Evolutionary conservation across 2,113 vertebrate genomes (phyloP).

Genomic region (Tympanuchus pallidicinctus): DNA sequence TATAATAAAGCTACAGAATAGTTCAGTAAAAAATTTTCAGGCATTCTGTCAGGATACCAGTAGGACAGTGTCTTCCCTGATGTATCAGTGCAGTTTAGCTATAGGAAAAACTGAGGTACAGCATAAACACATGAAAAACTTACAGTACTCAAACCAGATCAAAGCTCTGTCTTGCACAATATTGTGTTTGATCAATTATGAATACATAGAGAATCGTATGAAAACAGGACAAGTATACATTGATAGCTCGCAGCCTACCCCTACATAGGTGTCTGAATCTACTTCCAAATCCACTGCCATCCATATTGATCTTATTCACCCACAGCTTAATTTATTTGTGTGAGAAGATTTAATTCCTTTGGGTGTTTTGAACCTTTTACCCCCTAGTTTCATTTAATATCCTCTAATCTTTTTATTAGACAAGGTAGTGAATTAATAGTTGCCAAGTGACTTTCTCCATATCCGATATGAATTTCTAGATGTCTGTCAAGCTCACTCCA

Average conservation of each 20-base stretch:
- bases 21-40: background rate
- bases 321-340: background rate
- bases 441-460: background rate
- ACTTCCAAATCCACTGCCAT: background rate
- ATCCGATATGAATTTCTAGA: background rate
- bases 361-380: background rate
- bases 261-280: background rate
- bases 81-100: conserved; percentile 22
- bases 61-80: background rate
- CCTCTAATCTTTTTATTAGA: background rate
- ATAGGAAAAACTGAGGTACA: conserved; percentile 24
- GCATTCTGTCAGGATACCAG: background rate
- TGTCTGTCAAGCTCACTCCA: background rate
- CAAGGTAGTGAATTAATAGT: background rate
- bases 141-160: conserved; percentile 13
- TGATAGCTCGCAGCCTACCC: background rate
- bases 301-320: background rate
- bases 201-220: conserved; percentile 5
- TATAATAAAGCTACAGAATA: background rate
- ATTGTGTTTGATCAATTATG: conserved; percentile 58
- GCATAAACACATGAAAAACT: conserved; percentile 42
- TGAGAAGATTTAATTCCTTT: background rate
- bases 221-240: background rate
- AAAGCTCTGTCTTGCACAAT: conserved; percentile 48
- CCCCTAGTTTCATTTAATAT: background rate